A percentile compares a stretch with the other conserved stretches of the same genome.
These are phyloP conservation scores for Tipula unca DNA, from an alignment of 2,888 invertebrate species.

Conservation along the genomic window DNA sequence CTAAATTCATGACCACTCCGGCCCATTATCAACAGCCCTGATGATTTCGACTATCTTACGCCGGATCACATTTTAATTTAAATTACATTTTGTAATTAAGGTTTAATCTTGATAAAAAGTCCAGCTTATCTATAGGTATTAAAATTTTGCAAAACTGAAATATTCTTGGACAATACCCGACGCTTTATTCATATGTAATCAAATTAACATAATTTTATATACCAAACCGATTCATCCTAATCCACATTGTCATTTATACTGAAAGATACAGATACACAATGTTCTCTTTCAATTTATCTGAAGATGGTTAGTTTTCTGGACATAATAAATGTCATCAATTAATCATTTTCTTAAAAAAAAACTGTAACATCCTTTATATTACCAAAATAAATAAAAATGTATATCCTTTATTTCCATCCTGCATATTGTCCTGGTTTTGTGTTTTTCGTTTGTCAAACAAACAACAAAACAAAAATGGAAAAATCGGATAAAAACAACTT, in stretches of 20 bases:
- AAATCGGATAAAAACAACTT: background rate
- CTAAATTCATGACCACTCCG: too few relatives aligned
- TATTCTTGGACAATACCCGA: too few relatives aligned
- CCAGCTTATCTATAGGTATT: too few relatives aligned
- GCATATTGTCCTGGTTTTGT: background rate
- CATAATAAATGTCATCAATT: conserved; percentile 4
- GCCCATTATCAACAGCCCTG: too few relatives aligned
- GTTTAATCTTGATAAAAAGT: too few relatives aligned
- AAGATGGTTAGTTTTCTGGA: background rate
- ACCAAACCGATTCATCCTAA: background rate
- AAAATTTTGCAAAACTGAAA: too few relatives aligned
- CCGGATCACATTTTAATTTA: too few relatives aligned
- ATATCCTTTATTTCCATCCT: background rate
- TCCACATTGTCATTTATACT: background rate
- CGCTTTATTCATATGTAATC: background rate
- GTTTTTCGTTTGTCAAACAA: background rate
- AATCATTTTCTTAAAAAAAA: background rate
- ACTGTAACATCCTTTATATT: background rate
- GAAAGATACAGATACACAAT: background rate
- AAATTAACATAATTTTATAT: background rate
- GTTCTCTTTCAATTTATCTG: background rate
- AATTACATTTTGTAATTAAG: too few relatives aligned
- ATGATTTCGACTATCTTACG: too few relatives aligned
- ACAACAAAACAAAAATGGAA: background rate
- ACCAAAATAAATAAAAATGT: background rate